Conservation (phyloP, 92 coral and sea anemone species). For the Epizoanthus scotinus region DNA sequence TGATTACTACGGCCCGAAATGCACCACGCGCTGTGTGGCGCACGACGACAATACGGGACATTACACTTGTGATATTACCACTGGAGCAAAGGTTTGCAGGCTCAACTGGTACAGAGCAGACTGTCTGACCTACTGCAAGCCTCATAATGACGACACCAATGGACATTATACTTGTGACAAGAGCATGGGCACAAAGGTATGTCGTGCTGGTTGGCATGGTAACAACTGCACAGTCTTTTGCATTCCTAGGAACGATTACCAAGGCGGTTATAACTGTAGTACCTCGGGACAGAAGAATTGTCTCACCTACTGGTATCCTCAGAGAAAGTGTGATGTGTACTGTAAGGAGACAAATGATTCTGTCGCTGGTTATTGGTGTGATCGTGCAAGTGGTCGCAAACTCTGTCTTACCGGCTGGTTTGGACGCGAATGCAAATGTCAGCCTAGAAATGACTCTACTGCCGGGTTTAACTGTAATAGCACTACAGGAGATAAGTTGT, state of each 20-base stretch:
- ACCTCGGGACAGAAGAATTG: constrained; percentile 21
- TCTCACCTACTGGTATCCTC: constrained; percentile 58
- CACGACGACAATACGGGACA: constrained; percentile 73
- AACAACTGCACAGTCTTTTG: constrained; percentile 61
- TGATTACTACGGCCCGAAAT: constrained; percentile 81
- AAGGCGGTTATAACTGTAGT: constrained; percentile 61
- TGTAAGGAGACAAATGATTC: constrained; percentile 51
- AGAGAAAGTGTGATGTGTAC: constrained; percentile 36
- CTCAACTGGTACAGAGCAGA: constrained; percentile 53
- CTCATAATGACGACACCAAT: constrained; percentile 37
- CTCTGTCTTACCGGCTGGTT: constrained; percentile 71
- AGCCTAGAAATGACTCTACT: constrained; percentile 63
- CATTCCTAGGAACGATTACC: constrained; percentile 49
- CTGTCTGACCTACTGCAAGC: constrained; percentile 50
- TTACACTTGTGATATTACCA: constrained; percentile 65
- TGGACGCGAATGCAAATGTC: constrained; percentile 83
- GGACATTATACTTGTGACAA: constrained; percentile 67
- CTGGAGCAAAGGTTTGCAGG: constrained; percentile 65
- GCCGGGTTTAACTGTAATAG: constrained; percentile 63
- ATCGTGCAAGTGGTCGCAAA: constrained; percentile 40
- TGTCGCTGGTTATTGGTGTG: constrained; percentile 58
- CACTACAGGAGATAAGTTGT: constrained; percentile 65
- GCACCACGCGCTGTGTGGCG: constrained; percentile 71
- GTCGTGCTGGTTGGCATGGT: constrained; percentile 72
- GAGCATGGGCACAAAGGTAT: constrained; percentile 52